Conservation (phyloP, 2,888 invertebrate species). For the Chorisops tibialis region DNA sequence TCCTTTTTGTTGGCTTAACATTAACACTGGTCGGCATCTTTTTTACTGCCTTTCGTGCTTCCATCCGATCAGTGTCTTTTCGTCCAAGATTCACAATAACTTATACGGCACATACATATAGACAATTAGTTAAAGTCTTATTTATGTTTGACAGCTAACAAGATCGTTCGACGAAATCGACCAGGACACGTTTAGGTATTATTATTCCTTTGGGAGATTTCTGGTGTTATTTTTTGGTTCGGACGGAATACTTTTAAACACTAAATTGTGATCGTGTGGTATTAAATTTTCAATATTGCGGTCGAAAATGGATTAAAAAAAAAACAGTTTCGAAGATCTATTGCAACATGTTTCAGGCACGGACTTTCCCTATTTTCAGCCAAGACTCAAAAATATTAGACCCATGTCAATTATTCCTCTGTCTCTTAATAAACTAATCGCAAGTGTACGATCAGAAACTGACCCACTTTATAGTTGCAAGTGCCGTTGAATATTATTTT, state of each 20-base stretch:
- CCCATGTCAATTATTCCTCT: constrained; percentile 10
- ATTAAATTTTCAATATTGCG: too few relatives aligned
- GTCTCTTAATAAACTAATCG: constrained; percentile 10
- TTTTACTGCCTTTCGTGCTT: neutral
- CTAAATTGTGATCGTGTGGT: too few relatives aligned
- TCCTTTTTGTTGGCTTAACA: constrained; percentile 26
- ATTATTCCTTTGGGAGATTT: constrained; percentile 18
- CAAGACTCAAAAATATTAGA: neutral
- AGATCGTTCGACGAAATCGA: constrained; percentile 14
- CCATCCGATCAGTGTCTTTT: constrained; percentile 18
- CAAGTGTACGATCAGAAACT: constrained; percentile 1
- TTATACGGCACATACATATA: constrained; percentile 20
- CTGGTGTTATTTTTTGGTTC: too few relatives aligned
- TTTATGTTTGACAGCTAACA: constrained; percentile 26
- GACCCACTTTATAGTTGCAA: constrained; percentile 11
- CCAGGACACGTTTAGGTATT: constrained; percentile 12
- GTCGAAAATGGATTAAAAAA: too few relatives aligned
- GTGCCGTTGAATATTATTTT: constrained; percentile 4
- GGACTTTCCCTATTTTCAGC: too few relatives aligned
- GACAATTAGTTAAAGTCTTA: constrained; percentile 25
- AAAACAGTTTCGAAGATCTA: too few relatives aligned
- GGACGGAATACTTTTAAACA: too few relatives aligned
- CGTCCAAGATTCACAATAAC: constrained; percentile 18
- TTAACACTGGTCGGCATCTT: constrained; percentile 16
- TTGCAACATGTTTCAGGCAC: too few relatives aligned